phyloP scores from a whole-genome alignment of 2,888 invertebrate species.

The Acronicta psi region DNA sequence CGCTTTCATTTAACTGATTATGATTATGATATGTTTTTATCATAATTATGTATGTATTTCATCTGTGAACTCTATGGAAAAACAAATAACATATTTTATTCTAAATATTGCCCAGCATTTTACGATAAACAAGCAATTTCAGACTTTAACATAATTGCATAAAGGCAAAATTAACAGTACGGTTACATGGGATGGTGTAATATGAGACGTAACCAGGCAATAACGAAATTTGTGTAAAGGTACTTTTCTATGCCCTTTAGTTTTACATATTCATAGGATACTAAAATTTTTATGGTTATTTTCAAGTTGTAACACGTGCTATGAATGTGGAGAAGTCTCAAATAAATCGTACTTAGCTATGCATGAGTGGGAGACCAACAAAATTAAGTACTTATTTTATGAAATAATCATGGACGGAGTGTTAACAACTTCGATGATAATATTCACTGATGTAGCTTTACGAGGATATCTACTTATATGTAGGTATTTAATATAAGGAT shows the following conservation, averaged over 20 bases:
- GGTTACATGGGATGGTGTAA: constrained; percentile 33
- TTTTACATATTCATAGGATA: constrained; percentile 28
- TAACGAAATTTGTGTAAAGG: constrained; percentile 21
- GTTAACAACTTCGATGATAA: constrained; percentile 72
- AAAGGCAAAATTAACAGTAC: constrained; percentile 20
- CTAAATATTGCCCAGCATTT: constrained; percentile 20
- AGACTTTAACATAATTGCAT: constrained; percentile 16
- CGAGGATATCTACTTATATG: constrained; percentile 42
- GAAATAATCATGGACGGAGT: constrained; percentile 85
- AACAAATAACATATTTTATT: constrained; percentile 28
- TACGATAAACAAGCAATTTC: constrained; percentile 27
- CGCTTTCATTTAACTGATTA: constrained; percentile 19
- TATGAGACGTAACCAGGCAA: constrained; percentile 36
- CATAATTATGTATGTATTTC: constrained; percentile 5
- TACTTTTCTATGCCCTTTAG: constrained; percentile 31
- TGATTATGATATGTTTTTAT: constrained; percentile 15
- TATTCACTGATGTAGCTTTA: constrained; percentile 41
- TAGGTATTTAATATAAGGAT: constrained; percentile 32
- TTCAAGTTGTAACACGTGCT: constrained; percentile 59
- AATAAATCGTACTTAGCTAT: constrained; percentile 55
- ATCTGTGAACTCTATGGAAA: constrained; percentile 31
- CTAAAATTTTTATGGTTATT: constrained; percentile 28
- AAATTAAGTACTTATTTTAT: constrained; percentile 86
- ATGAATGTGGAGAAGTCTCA: constrained; percentile 44
- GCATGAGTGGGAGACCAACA: constrained; percentile 70